Evolutionary conservation across 2,797 vertebrate genomes (phyloP), one percentile per base, ranked within the genome.

Genomic region (Coregonus suidteri): DNA sequence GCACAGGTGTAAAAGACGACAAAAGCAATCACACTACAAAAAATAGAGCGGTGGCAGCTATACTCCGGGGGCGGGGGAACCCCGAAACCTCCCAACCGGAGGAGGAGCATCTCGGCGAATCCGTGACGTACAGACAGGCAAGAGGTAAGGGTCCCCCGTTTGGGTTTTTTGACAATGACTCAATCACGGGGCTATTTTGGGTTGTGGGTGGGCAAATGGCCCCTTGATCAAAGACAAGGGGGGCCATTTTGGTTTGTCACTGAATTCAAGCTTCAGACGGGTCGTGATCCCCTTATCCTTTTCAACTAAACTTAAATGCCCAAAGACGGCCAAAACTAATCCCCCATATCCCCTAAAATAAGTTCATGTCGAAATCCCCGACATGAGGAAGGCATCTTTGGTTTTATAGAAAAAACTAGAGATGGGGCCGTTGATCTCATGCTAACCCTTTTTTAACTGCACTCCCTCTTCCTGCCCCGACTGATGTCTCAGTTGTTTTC

Each of bases 381-480:
- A 77, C 56, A 62, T 51, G 20, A 53, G 25, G n/a, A 14, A 25
- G 16, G 20, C 41, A 52, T 71, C 20, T 71, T 71, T 47, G 41
- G 4, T 14, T 11, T 20, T 59, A 59, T 18, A n/a, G 54, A 59
- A 59, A 51, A 25, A 72, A 6, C 7, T 52, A 18, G 79, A 80
- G 73, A 64, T 51, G 76, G 75, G 71, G n/a, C 84, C 82, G 81
- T 87, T 74, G 62, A 25, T 91, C 84, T 52, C 75, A 62, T 51
- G 77, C 77, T 86, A 72, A 82, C 56, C 76, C 74, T 11, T 37
- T 18, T 75, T 78, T n/a, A 6, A 59, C 54, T 59, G 13, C 20
- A 3, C 79, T 79, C 73, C 82, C 79, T 65, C 83, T 69, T 74
- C 52, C 84, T 83, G 85, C 79, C 72, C 83, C 78, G 82, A 82